Evolutionary conservation across 2,888 invertebrate species (phyloP).

Genomic region (Chrysodeixis includens): DNA sequence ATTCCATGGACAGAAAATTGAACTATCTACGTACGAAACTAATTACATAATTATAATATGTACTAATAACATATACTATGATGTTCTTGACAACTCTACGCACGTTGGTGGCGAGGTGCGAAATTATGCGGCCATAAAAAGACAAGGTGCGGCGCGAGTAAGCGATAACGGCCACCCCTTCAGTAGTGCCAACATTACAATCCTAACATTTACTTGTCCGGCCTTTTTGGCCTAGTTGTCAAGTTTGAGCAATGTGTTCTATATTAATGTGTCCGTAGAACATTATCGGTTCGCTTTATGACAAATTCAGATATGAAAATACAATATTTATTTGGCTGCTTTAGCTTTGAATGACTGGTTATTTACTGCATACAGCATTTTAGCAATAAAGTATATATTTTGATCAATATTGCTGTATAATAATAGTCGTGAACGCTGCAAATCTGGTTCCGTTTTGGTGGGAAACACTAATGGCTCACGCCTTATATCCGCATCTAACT

Average conservation of each 20-base stretch:
- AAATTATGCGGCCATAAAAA: conserved; percentile 31
- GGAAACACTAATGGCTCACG: conserved; percentile 48
- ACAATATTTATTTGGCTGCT: conserved; percentile 6
- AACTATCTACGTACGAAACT: conserved; percentile 56
- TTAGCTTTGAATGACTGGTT: conserved; percentile 1
- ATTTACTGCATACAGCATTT: conserved; percentile 10
- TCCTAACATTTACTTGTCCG: background rate
- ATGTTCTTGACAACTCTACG: conserved; percentile 46
- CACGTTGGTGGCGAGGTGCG: conserved; percentile 2
- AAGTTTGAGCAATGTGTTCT: conserved; percentile 52
- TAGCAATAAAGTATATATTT: conserved; percentile 22
- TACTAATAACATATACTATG: conserved; percentile 31
- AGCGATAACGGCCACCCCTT: conserved; percentile 22
- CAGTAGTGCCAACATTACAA: conserved; percentile 11
- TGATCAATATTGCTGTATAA: conserved; percentile 33
- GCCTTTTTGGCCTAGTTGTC: conserved; percentile 28
- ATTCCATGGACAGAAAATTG: conserved; percentile 72
- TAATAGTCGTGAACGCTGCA: conserved; percentile 25
- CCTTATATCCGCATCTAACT: conserved; percentile 17
- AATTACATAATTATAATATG: conserved; percentile 43
- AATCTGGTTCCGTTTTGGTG: conserved; percentile 51
- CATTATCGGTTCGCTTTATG: conserved; percentile 7
- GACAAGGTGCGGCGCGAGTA: conserved; percentile 27
- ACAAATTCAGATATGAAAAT: conserved; percentile 7
- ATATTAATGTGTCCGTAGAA: conserved; percentile 20